These are phyloP conservation scores for Gasterosteus nipponicus DNA, from an alignment of 2,113 vertebrate species.

Conservation along the genomic window DNA sequence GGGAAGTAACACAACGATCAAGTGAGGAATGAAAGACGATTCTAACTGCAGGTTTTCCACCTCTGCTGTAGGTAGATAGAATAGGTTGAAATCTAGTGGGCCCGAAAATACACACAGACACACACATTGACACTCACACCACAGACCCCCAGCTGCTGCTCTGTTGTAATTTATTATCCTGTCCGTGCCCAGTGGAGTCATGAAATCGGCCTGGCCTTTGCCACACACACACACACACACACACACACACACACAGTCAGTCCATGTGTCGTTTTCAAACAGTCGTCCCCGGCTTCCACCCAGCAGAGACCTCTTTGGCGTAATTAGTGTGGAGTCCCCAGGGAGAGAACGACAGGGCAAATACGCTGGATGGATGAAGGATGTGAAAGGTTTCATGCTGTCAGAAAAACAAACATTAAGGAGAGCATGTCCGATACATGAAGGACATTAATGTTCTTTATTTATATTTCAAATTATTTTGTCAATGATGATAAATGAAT, in stretches of 20 bases:
- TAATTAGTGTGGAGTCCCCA: constrained; percentile 78
- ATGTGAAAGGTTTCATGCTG: constrained; percentile 49
- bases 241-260: constrained; percentile 18
- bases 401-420: constrained; percentile 27
- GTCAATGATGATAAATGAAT: constrained; percentile 8
- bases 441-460: neutral
- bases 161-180: constrained; percentile 77
- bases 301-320: constrained; percentile 73
- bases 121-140: constrained; percentile 43
- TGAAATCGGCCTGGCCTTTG: constrained; percentile 74
- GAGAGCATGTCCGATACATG: neutral
- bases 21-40: neutral
- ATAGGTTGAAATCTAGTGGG: constrained; percentile 14
- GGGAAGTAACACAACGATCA: neutral
- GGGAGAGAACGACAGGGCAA: constrained; percentile 60
- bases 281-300: constrained; percentile 42
- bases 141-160: constrained; percentile 76
- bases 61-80: constrained; percentile 9
- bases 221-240: constrained; percentile 21
- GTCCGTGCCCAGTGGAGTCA: constrained; percentile 75
- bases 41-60: neutral
- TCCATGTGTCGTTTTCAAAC: constrained; percentile 53
- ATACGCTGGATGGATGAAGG: constrained; percentile 52
- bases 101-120: neutral
- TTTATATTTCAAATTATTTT: constrained; percentile 10